Evolutionary conservation across 2,888 invertebrate species (phyloP).

Genomic region (Drosophila paramelanica): DNA sequence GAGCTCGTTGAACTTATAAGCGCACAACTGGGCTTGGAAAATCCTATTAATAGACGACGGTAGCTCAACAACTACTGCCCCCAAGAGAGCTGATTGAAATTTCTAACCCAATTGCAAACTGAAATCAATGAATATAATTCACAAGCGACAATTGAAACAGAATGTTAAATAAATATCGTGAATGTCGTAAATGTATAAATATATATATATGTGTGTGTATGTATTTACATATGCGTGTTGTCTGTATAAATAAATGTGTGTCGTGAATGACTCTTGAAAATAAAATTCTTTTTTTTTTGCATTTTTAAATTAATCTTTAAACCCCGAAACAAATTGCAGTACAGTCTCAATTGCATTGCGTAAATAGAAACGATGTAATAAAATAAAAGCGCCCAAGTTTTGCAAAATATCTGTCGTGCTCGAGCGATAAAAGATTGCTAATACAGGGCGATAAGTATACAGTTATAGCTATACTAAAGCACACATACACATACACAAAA

Average conservation of each 20-base stretch:
- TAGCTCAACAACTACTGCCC: not conserved
- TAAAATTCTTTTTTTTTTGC: not conserved
- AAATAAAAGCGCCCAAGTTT: slow-evolving; percentile 30
- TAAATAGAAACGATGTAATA: slow-evolving; percentile 43
- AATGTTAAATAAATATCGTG: not conserved
- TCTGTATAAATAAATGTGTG: not conserved
- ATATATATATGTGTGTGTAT: not conserved
- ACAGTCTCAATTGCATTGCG: slow-evolving; percentile 29
- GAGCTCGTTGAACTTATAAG: slow-evolving; percentile 7
- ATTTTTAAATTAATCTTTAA: not conserved
- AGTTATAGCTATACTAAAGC: slow-evolving; percentile 6
- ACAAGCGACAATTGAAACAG: not conserved
- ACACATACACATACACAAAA: not conserved
- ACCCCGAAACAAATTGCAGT: not conserved
- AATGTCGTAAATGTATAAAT: not conserved
- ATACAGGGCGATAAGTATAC: slow-evolving; percentile 20
- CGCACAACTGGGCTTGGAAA: slow-evolving; percentile 5
- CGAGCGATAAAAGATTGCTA: slow-evolving; percentile 48
- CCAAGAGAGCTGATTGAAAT: slow-evolving; percentile 29
- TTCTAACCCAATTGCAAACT: slow-evolving; percentile 27
- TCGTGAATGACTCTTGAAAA: no score
- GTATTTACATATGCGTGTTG: not conserved
- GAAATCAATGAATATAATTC: slow-evolving; percentile 28
- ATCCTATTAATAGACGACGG: not conserved
- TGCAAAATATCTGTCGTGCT: slow-evolving; percentile 11